Percentiles rank a stretch among this genome's conserved stretches.
These are phyloP conservation scores for Cepaea nemoralis DNA, from an alignment of 1,140 invertebrate genomes.

Conservation along the genomic window DNA sequence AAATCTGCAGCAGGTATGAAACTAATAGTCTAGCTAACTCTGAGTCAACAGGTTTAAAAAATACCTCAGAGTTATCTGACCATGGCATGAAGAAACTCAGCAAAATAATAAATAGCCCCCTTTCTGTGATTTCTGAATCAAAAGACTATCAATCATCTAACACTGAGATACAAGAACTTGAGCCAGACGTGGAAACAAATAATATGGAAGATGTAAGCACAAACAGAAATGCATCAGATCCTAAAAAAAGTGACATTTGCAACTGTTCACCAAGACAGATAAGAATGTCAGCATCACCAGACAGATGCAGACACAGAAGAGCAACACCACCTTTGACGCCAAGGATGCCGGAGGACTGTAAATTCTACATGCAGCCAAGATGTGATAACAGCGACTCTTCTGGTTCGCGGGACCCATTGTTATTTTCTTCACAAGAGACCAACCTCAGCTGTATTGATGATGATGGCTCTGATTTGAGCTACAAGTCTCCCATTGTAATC, in stretches of 20 bases:
- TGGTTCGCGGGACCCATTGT: neutral
- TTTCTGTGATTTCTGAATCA: neutral
- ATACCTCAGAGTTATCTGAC: neutral
- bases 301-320: neutral
- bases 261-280: neutral
- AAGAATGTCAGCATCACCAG: neutral
- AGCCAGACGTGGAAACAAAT: neutral
- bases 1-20: neutral
- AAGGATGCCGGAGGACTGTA: neutral
- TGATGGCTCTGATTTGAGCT: neutral
- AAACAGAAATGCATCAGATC: neutral
- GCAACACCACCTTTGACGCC: neutral
- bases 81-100: neutral
- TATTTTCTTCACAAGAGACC: neutral
- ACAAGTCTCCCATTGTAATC: neutral
- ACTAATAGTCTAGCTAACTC: neutral
- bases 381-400: neutral
- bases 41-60: too few species aligned
- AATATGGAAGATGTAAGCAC: neutral
- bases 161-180: neutral
- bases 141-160: neutral
- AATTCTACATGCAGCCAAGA: slow-evolving; percentile 19
- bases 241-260: neutral
- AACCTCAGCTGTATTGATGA: neutral
- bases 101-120: neutral